A percentile compares a stretch with the other conserved stretches of the same genome.
Conservation (phyloP, 2,797 vertebrate genomes). For the Selene dorsalis region DNA sequence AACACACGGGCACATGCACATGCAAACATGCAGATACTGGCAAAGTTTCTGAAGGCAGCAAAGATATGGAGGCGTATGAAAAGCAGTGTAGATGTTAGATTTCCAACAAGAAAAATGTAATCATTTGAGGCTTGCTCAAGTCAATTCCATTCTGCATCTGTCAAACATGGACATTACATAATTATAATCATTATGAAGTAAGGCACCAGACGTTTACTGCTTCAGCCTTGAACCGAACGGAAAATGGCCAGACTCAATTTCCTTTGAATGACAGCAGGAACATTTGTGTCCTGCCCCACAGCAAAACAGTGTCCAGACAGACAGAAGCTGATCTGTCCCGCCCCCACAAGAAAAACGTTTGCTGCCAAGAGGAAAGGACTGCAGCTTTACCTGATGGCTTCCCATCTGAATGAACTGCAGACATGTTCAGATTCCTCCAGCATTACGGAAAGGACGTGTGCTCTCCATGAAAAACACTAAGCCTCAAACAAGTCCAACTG, state of each 20-base stretch:
- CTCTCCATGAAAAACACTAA: constrained; percentile 67
- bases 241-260: constrained; percentile 70
- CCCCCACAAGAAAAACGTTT: constrained; percentile 40
- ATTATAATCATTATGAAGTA: constrained; percentile 60
- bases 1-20: constrained; percentile 61
- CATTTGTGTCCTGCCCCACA: constrained; percentile 61
- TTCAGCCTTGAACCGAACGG: constrained; percentile 49
- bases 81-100: constrained; percentile 30
- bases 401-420: constrained; percentile 56
- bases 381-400: constrained; percentile 60
- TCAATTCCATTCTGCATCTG: constrained; percentile 52
- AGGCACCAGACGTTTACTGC: constrained; percentile 58
- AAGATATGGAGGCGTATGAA: constrained; percentile 43
- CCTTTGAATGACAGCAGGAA: constrained; percentile 66
- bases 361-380: constrained; percentile 54
- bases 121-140: constrained; percentile 43
- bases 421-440: constrained; percentile 62
- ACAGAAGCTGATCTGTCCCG: constrained; percentile 67
- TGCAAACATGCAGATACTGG: constrained; percentile 63
- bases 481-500: constrained; percentile 55
- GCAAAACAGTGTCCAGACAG: constrained; percentile 64
- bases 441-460: constrained; percentile 48
- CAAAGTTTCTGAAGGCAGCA: constrained; percentile 52
- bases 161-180: constrained; percentile 54
- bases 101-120: constrained; percentile 44